These are phyloP conservation scores for Aselliscus stoliczkanus DNA, from an alignment of 2,797 vertebrate species.

Conservation along the genomic window DNA sequence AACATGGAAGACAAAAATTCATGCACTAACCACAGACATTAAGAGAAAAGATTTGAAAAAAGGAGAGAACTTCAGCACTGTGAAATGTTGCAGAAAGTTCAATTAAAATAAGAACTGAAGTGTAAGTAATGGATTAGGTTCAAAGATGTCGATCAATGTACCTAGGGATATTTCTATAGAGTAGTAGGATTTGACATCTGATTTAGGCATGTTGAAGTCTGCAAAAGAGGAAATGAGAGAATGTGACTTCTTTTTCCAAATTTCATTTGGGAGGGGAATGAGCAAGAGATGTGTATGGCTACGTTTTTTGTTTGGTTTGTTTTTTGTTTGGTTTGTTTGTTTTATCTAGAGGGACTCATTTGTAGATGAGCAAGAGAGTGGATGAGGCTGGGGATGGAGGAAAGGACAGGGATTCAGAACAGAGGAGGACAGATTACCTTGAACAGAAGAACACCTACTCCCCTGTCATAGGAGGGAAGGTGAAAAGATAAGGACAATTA, in stretches of 20 bases:
- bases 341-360: not conserved
- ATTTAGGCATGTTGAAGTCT: not conserved
- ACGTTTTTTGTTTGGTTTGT: not conserved
- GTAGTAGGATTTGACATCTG: not conserved
- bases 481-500: not conserved
- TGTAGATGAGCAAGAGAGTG: not conserved
- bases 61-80: not conserved
- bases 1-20: not conserved
- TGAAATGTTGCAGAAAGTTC: not conserved
- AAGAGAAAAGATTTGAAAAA: not conserved
- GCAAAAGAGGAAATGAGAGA: not conserved
- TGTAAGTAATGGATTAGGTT: not conserved
- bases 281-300: not conserved
- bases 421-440: not conserved
- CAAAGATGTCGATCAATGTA: not conserved
- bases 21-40: not conserved
- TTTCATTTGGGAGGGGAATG: not conserved
- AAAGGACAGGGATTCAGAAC: not conserved
- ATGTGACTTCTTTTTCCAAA: not conserved
- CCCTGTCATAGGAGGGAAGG: not conserved
- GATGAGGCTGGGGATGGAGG: not conserved
- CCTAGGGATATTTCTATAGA: not conserved
- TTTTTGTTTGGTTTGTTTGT: not conserved
- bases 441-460: not conserved
- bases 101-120: not conserved